phyloP scores from a whole-genome alignment of 2,113 vertebrate species.

The Sprattus sprattus region DNA sequence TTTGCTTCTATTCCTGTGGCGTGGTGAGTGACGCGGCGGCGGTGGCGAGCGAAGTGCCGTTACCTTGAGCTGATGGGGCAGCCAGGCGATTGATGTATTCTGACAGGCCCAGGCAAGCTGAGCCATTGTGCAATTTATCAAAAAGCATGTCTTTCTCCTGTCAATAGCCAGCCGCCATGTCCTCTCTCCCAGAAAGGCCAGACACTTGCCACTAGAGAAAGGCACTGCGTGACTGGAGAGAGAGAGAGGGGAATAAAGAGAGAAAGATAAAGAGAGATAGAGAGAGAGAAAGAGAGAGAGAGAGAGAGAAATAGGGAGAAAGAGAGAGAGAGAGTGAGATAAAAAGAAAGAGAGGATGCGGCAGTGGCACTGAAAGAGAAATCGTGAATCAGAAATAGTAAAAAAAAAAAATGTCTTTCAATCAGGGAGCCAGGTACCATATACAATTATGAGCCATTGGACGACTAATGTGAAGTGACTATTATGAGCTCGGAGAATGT shows the following conservation, averaged over 20 bases:
- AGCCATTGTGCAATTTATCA: constrained; percentile 65
- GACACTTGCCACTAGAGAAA: constrained; percentile 41
- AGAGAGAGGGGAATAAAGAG: not conserved
- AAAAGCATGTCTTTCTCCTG: constrained; percentile 59
- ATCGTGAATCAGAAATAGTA: not conserved
- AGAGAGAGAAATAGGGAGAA: not conserved
- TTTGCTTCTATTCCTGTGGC: constrained; percentile 44
- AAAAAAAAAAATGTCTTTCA: not conserved
- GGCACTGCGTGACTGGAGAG: constrained; percentile 25
- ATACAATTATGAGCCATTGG: not conserved
- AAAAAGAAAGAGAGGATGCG: not conserved
- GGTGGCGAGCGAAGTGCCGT: constrained; percentile 31
- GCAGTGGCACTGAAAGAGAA: not conserved
- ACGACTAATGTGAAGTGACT: not conserved
- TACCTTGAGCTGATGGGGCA: constrained; percentile 67
- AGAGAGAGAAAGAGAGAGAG: not conserved
- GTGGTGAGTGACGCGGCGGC: not conserved
- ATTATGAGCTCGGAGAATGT: not conserved
- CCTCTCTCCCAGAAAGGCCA: constrained; percentile 44
- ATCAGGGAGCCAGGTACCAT: not conserved
- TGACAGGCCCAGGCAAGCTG: constrained; percentile 60
- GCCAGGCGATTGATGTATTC: constrained; percentile 64
- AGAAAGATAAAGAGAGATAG: not conserved
- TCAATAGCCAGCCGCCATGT: constrained; percentile 61
- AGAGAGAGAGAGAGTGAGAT: not conserved